Percentiles rank a stretch among this genome's conserved stretches.
These are phyloP conservation scores for Dipodomys spectabilis DNA, from an alignment of 2,113 vertebrate species.

Conservation along the genomic window DNA sequence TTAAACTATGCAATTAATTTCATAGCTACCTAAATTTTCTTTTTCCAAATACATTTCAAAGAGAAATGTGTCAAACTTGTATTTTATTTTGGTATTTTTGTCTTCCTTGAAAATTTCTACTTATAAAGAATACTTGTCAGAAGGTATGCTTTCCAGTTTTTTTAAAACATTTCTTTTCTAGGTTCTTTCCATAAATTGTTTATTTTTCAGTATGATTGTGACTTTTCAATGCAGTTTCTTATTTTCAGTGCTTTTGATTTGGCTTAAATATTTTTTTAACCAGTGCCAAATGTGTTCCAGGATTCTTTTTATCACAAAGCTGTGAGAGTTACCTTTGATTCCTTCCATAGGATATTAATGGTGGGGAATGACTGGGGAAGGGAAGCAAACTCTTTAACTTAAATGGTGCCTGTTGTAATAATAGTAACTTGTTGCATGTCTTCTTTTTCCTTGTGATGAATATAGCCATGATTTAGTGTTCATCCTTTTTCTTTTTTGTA, in stretches of 20 bases:
- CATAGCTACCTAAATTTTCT: conserved; percentile 24
- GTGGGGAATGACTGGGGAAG: background rate
- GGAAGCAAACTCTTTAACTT: background rate
- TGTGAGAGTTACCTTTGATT: conserved; percentile 15
- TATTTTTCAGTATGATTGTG: conserved; percentile 85
- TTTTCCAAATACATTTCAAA: conserved; percentile 35
- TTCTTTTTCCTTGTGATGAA: background rate
- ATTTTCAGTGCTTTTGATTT: conserved; percentile 77
- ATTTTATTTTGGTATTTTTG: conserved; percentile 73
- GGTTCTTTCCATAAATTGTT: conserved; percentile 86
- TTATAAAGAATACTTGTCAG: conserved; percentile 86
- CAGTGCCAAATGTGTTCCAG: conserved; percentile 42
- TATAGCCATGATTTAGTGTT: background rate
- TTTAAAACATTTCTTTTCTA: conserved; percentile 78
- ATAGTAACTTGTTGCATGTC: background rate
- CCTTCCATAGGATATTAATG: background rate
- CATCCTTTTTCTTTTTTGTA: background rate
- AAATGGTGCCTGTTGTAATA: background rate
- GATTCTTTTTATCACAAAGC: conserved; percentile 53
- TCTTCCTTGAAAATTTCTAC: conserved; percentile 77
- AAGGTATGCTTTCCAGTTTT: conserved; percentile 85
- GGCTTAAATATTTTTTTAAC: conserved; percentile 63
- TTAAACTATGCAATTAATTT: conserved; percentile 59
- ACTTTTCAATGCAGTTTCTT: conserved; percentile 77
- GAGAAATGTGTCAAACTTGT: conserved; percentile 55